A percentile compares a stretch with the other conserved stretches of the same genome.
Evolutionary conservation across 2,113 vertebrate genomes (phyloP).

Genomic region (Ochotona curzoniae): DNA sequence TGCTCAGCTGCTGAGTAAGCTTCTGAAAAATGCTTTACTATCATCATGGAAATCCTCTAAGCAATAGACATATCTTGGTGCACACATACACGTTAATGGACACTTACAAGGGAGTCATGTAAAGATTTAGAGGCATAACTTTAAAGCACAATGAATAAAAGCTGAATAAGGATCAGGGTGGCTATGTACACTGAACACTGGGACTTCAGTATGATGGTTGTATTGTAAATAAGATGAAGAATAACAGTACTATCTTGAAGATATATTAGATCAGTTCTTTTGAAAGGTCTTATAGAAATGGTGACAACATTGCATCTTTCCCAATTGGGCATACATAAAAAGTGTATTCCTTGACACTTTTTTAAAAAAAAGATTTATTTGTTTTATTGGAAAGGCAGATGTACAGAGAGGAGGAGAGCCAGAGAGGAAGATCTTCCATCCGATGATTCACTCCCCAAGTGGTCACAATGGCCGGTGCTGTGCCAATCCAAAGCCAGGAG

Average conservation of each 20-base stretch:
- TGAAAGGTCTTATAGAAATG: neutral
- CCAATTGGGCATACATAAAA: neutral
- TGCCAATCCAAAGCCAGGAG: no score
- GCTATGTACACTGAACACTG: neutral
- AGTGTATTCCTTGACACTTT: neutral
- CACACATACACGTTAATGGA: neutral
- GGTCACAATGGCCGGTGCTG: no score
- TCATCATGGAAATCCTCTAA: neutral
- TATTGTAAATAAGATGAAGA: neutral
- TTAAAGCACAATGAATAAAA: neutral
- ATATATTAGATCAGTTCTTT: neutral
- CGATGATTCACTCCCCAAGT: no score
- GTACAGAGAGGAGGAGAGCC: no score
- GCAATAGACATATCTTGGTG: no score
- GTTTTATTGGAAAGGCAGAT: no score
- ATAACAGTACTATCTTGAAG: neutral
- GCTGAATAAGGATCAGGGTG: neutral
- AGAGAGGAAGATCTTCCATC: no score
- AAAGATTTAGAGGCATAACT: neutral
- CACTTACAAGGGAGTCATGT: neutral
- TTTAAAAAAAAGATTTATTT: no score
- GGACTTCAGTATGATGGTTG: neutral
- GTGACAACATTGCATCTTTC: neutral
- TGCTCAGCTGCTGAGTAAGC: neutral
- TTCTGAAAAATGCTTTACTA: neutral